Conservation (phyloP, 2,797 vertebrate genomes). For the Melopsittacus undulatus region DNA sequence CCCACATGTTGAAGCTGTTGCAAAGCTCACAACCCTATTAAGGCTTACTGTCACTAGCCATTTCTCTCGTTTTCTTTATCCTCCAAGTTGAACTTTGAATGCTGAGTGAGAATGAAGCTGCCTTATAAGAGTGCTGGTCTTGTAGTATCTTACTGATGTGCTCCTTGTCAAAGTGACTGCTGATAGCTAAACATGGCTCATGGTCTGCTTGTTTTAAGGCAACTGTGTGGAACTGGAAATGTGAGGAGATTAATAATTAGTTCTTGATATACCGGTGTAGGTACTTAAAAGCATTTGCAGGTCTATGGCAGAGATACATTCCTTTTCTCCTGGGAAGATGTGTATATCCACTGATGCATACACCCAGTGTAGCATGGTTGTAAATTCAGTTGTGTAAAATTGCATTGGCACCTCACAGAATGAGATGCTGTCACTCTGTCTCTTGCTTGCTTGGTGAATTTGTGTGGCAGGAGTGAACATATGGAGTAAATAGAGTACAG, state of each 20-base stretch:
- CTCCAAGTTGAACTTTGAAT: neutral
- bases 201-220: neutral
- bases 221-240: neutral
- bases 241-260: neutral
- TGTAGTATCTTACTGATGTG: neutral
- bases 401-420: neutral
- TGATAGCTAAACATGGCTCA: neutral
- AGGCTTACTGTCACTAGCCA: slow-evolving; percentile 4
- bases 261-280: neutral
- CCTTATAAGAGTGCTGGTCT: neutral
- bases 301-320: neutral
- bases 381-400: neutral
- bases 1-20: slow-evolving; percentile 62
- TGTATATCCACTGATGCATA: fast-evolving
- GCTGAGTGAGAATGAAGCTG: neutral
- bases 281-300: neutral
- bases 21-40: slow-evolving; percentile 1
- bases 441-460: neutral
- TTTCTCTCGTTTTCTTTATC: slow-evolving; percentile 38
- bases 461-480: fast-evolving
- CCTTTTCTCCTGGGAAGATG: neutral
- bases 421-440: neutral
- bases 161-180: neutral
- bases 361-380: neutral
- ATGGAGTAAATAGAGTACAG: fast-evolving